Evolutionary conservation across 2,797 vertebrate genomes (phyloP).

Genomic region (Rhadinocentrus ornatus): DNA sequence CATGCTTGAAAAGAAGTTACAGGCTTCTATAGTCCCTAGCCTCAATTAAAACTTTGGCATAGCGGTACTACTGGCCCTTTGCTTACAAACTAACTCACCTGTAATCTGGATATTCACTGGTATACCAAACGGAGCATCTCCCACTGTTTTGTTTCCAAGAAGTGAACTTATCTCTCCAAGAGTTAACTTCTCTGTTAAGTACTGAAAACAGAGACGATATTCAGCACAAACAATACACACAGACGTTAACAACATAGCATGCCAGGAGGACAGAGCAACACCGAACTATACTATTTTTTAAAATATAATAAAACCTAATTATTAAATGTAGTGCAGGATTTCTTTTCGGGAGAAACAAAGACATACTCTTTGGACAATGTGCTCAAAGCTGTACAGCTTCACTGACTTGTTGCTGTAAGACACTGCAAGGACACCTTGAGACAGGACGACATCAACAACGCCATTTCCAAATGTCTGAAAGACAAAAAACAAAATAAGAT

Average conservation of each 20-base stretch:
- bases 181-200: slow-evolving; percentile 84
- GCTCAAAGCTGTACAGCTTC: slow-evolving; percentile 92
- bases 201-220: slow-evolving; percentile 78
- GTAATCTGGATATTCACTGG: slow-evolving; percentile 94
- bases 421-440: slow-evolving; percentile 91
- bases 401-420: slow-evolving; percentile 91
- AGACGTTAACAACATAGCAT: not conserved
- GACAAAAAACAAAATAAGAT: not conserved
- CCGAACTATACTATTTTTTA: not conserved
- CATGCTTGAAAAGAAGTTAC: not conserved
- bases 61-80: too few relatives aligned
- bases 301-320: not conserved
- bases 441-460: slow-evolving; percentile 90
- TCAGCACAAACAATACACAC: not conserved
- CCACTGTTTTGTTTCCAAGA: slow-evolving; percentile 86
- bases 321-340: not conserved
- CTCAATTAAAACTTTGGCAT: not conserved
- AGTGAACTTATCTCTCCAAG: slow-evolving; percentile 89
- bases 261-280: slow-evolving; percentile 4
- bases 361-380: slow-evolving; percentile 89
- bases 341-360: not conserved
- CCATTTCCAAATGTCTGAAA: slow-evolving; percentile 92
- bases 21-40: not conserved
- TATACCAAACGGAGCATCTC: slow-evolving; percentile 91
- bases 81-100: slow-evolving; percentile 76